Base-by-base conservation (phyloP, 1,140 invertebrate genomes). In the Thereuonema tuberculata region DNA sequence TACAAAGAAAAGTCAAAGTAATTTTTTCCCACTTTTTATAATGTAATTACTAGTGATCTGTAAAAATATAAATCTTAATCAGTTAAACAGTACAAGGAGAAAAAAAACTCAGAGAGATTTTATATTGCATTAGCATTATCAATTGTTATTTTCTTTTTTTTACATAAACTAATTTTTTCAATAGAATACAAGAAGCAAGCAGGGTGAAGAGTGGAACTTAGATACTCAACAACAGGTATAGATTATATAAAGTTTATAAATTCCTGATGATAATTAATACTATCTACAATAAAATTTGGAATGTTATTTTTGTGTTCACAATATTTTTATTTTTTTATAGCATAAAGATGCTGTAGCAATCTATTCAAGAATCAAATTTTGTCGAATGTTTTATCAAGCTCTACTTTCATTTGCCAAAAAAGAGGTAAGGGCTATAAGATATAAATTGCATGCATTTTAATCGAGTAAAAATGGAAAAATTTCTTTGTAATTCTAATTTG, bases 291-390 rank as follows among this genome's bases (percentile, higher is more conserved):
- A n/a, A n/a, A n/a, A n/a, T n/a, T n/a, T n/a, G n/a, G n/a, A n/a
- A n/a, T n/a, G n/a, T n/a, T 47, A 25, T 60, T 29, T 24, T 31
- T 60, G 46, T 47, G 23, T 17, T 14, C 20, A 55, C 2, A 43
- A 21, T 53, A 3, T 53, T 2, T 64, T 62, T 54, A 29, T 62
- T 60, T 49, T 63, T 59, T 62, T 68, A 65, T 63, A 75, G 72
- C 73, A 76, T 63, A 63, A 74, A 50, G 62, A 69, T 57, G 67
- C 70, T 29, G 62, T 81, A 53, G 88, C 86, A 1, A 72, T 94
- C 2, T 85, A 85, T 69, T 81, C 84, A 15, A 79, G 92, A 64
- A 82, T 94, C 29, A 84, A 87, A 66, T 93, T 93, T 71, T 84
- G 86, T 28, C 81, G 89, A 61, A 80, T 89, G 69, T 83, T 93